Base-by-base conservation (phyloP, 2,797 vertebrate species). In the Ciconia nigra region DNA sequence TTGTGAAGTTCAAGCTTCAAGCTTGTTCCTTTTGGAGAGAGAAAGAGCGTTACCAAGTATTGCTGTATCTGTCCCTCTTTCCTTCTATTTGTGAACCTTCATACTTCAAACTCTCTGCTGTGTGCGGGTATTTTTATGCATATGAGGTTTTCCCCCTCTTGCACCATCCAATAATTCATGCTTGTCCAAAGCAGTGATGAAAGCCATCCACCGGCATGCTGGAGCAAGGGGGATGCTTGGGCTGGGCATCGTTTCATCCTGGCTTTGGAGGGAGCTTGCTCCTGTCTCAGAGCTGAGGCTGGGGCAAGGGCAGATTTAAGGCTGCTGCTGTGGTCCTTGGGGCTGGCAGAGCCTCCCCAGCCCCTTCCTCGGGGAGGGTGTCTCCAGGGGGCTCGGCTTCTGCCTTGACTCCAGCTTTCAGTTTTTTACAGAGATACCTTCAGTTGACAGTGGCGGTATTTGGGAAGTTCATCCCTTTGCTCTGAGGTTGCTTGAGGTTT, bases 131-230 rank as follows among this genome's bases (percentile, higher is more conserved):
- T 29, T 54, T 77, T 10, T 35, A 15, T 58, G 54, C 6, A 1
- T 10, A 1, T 10, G 28, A 61, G 33, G 13, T 13, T 49, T 39
- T 24, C 5, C 21, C 13, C 4, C 11, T 66, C 52, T 29, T 55
- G n/a, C 21, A 29, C 13, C 0, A 0, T 9, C 28, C 16, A 37
- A 6, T 29, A 46, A 55, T 28, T 61, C 15, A 3, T 6, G 1
- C 15, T 59, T 29, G 4, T 16, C 65, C 16, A 17, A 59, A 76
- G 6, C 31, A 1, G 2, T 15, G 24, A 25, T 26, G 24, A 46
- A 54, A 22, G 33, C 7, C 35, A 9, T 10, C 10, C 47, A 4
- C 7, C 0, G 1, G 3, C 0, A 5, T 4, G 15, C 31, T 19
- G 16, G 31, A 52, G 47, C 1, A 0, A 49, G 51, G 33, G 15